Evolutionary conservation across 1,140 invertebrate genomes (phyloP).

Genomic region (Camponotus floridanus): DNA sequence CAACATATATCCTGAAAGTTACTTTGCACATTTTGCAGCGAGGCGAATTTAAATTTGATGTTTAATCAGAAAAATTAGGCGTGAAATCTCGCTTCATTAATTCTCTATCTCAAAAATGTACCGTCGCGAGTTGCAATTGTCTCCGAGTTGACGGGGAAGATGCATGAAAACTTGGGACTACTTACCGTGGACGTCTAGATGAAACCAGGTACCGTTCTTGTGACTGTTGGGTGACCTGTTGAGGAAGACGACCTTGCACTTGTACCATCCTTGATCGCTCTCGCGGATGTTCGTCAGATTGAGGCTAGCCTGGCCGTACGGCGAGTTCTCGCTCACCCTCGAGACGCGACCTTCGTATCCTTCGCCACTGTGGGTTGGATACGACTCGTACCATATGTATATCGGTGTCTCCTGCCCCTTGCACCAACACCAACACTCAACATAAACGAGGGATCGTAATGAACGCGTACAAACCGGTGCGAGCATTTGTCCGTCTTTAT

Average conservation of each 20-base stretch:
- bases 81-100: neutral
- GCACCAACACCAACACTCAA: constrained; percentile 84
- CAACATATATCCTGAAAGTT: neutral
- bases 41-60: neutral
- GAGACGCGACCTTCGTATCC: constrained; percentile 96
- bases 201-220: constrained; percentile 98
- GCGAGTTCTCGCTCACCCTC: constrained; percentile 93
- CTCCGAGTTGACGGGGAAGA: neutral
- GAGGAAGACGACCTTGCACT: constrained; percentile 98
- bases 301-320: constrained; percentile 96
- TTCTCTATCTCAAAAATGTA: neutral
- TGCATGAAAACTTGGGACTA: constrained; percentile 46
- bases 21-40: constrained; percentile 4
- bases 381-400: constrained; percentile 99
- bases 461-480: constrained; percentile 64
- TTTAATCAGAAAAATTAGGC: constrained; percentile 4
- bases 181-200: constrained; percentile 96
- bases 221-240: constrained; percentile 95
- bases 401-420: constrained; percentile 97
- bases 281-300: constrained; percentile 97
- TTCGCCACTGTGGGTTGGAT: constrained; percentile 96
- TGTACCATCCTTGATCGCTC: constrained; percentile 98
- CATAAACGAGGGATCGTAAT: constrained; percentile 81
- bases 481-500: constrained; percentile 44
- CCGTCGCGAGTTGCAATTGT: neutral